Evolutionary conservation across 2,797 vertebrate species (phyloP), one percentile per base, ranked within the genome.

Genomic region (Rhincodon typus): DNA sequence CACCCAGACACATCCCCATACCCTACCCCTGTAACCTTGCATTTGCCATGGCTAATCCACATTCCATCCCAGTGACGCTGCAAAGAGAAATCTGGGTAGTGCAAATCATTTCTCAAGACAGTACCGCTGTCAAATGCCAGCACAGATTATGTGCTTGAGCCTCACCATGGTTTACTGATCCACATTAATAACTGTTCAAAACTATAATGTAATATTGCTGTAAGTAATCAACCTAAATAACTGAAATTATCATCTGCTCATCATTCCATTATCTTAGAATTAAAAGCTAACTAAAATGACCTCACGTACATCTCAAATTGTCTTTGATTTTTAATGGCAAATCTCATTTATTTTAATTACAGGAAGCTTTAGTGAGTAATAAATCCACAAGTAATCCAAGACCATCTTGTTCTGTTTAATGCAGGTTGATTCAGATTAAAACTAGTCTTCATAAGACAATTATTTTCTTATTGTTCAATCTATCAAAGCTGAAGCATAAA

Each of bases 111-210:
- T 38, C 79, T 84, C 77, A 82, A 15, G 38, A 0, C n/a, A 42
- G n/a, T 42, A 82, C n/a, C 38, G 19, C 79, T 21, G 17, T 84
- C n/a, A 84, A 84, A 17, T 84, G 79, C 38, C 79, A 84, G 5
- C 79, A 17, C 21, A 42, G 38, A 84, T 7, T 42, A 42, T 84
- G 17, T 84, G 79, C 79, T 84, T 38, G 42, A 84, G 38, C 38
- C 19, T 21, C 19, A 84, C 42, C 21, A 8, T 84, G 82, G 42
- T 84, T 84, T 84, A 84, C 42, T 84, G 82, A 84, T 42, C 82
- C 82, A 84, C 82, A 84, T 84, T 84, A 84, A 84, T 84, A 84
- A 84, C 42, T 46, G 42, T 46, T 84, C 38, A 84, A 84, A 84
- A 84, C 46, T 46, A 46, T 38, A 84, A 46, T 46, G 19, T 38